A percentile compares a stretch with the other conserved stretches of the same genome.
Conservation (phyloP, 1,140 invertebrate species). For the Hermetia illucens region DNA sequence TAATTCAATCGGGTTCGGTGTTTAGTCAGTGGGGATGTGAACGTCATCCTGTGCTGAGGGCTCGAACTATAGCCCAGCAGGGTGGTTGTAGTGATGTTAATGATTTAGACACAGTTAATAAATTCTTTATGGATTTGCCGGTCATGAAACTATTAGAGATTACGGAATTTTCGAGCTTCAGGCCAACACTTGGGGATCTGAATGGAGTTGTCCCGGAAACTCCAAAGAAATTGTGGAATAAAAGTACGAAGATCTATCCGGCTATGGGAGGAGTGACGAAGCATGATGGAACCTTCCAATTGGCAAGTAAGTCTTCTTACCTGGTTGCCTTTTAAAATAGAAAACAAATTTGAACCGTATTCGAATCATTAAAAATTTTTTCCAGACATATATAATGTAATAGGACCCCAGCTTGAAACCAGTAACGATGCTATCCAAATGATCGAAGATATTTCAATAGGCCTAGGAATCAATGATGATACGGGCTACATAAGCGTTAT, state of each 20-base stretch:
- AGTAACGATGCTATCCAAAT: not conserved
- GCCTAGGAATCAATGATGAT: not conserved
- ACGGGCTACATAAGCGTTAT: not conserved
- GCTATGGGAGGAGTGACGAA: slow-evolving; percentile 25
- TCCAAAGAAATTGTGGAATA: slow-evolving; percentile 12
- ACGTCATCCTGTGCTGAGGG: slow-evolving; percentile 14
- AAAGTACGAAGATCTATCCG: slow-evolving; percentile 11
- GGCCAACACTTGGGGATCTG: slow-evolving; percentile 17
- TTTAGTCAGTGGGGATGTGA: slow-evolving; percentile 18
- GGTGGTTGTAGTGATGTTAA: slow-evolving; percentile 13
- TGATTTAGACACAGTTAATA: slow-evolving; percentile 5
- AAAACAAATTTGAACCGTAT: not conserved
- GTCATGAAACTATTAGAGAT: slow-evolving; percentile 14
- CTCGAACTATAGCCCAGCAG: slow-evolving; percentile 12
- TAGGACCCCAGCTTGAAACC: not conserved
- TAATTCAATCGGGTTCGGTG: slow-evolving; percentile 27
- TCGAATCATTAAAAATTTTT: not conserved
- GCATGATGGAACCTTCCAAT: slow-evolving; percentile 23
- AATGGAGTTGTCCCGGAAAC: slow-evolving; percentile 16
- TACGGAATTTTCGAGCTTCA: slow-evolving; percentile 14
- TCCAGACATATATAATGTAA: not conserved
- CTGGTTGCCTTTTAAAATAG: not conserved
- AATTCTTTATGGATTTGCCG: slow-evolving; percentile 12
- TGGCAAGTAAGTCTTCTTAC: slow-evolving; percentile 23
- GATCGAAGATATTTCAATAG: not conserved